Base-by-base conservation (phyloP, 1,140 invertebrate genomes). In the Andricus grossulariae region DNA sequence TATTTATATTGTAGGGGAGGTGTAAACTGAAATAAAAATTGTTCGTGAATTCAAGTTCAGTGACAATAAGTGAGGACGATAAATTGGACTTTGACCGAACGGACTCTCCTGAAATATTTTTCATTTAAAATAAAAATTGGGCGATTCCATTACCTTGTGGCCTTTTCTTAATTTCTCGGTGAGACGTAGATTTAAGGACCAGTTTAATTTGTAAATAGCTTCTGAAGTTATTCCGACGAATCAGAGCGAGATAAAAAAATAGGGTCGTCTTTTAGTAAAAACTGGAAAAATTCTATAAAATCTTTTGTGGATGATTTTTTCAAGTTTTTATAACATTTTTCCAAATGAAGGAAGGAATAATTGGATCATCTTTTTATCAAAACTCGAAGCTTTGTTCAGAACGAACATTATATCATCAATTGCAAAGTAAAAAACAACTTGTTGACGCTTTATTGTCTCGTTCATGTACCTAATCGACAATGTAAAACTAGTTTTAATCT, bases 181-280 rank as follows among this genome's bases (percentile, higher is more conserved):
- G 55, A 57, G 19, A 10, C 52, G 10, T 55, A 75, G 25, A 70
- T 39, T 70, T 51, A 55, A 55, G 25, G 18, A 66, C 11, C 50
- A 75, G 16, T 70, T 76, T 13, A 18, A 71, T 50, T 70, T 16
- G 54, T 18, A 71, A 49, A 76, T 71, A n/a, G 13, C 45, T 49
- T 39, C 3, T 16, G 11, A 57, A 12, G 11, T 21, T 76, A 39
- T 39, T 16, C 12, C 54, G 3, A 66, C 12, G 60, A 39, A 66
- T 66, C 60, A 66, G 60, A 66, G 60, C 16, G 60, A 66, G 54
- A 71, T 52, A 45, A 39, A 72, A 72, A 45, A 19, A 45, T 45
- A 16, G 51, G 16, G 25, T 51, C 50, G 19, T 50, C 51, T 51
- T 25, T 19, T 72, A 25, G 21, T 60, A 57, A 13, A 60, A 60